Evolutionary conservation across 1,140 invertebrate species (phyloP).

Genomic region (Pseudoatta argentina): DNA sequence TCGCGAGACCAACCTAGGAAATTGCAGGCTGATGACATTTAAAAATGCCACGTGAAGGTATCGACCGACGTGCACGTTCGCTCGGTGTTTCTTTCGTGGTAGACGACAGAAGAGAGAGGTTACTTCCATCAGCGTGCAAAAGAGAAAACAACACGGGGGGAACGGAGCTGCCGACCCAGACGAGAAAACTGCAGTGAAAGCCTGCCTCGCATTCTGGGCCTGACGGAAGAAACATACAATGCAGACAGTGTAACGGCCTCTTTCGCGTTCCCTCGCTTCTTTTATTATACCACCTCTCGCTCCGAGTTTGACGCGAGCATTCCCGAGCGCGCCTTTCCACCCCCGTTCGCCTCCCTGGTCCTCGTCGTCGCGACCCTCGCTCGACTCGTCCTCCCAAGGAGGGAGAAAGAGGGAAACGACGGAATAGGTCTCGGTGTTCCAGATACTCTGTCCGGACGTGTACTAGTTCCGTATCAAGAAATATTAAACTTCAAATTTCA

Average conservation of each 20-base stretch:
- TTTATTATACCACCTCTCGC: conserved; percentile 55
- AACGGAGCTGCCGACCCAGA: conserved; percentile 75
- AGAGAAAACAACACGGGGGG: conserved; percentile 47
- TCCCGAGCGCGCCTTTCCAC: conserved; percentile 48
- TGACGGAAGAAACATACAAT: conserved; percentile 79
- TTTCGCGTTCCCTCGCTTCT: conserved; percentile 37
- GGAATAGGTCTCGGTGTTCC: conserved; percentile 40
- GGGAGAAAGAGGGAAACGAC: conserved; percentile 12
- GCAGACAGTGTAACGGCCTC: conserved; percentile 77
- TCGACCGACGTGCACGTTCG: conserved; percentile 63
- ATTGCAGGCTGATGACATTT: conserved; percentile 76
- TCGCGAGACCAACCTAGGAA: conserved; percentile 63
- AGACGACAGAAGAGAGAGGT: conserved; percentile 17
- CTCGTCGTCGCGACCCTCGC: conserved; percentile 47
- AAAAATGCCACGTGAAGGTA: conserved; percentile 77
- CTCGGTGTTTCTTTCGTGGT: conserved; percentile 3
- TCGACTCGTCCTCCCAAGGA: conserved; percentile 2
- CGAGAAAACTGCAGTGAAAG: conserved; percentile 81
- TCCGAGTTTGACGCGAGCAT: conserved; percentile 29
- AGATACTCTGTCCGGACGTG: conserved; percentile 40
- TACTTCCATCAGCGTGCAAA: neutral
- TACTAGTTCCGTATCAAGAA: conserved; percentile 22
- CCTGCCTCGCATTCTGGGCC: conserved; percentile 79
- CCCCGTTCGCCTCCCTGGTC: conserved; percentile 39
- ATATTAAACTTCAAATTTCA: neutral